Percentiles rank a stretch among this genome's conserved stretches.
phyloP scores from a whole-genome alignment of 2,888 invertebrate species.

The Amphipoea oculea region DNA sequence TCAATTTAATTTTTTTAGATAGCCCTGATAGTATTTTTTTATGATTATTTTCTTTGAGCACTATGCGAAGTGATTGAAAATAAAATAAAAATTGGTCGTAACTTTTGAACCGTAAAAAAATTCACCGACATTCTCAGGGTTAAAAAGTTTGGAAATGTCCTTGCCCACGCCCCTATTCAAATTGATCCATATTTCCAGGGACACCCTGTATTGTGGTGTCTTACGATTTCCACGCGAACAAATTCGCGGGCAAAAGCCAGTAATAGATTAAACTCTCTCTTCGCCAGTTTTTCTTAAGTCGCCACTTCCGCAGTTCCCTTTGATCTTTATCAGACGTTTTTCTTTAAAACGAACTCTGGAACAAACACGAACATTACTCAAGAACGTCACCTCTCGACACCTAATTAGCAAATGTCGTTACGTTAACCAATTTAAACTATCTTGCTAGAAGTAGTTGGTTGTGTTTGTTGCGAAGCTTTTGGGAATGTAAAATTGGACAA shows the following conservation, averaged over 20 bases:
- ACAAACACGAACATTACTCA: slow-evolving; percentile 56
- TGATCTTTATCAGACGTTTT: slow-evolving; percentile 30
- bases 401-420: slow-evolving; percentile 55
- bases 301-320: slow-evolving; percentile 21
- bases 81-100: too few species aligned
- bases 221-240: too few species aligned
- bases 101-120: too few species aligned
- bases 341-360: slow-evolving; percentile 35
- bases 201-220: too few species aligned
- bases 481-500: neutral
- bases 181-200: too few species aligned
- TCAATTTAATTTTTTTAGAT: too few species aligned
- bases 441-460: neutral
- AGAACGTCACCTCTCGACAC: slow-evolving; percentile 38
- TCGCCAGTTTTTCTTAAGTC: neutral
- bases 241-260: neutral
- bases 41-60: too few species aligned
- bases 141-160: too few species aligned
- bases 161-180: too few species aligned
- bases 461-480: slow-evolving; percentile 19
- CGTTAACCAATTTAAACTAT: slow-evolving; percentile 28
- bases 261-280: slow-evolving; percentile 17
- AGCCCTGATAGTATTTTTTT: too few species aligned
- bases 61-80: too few species aligned
- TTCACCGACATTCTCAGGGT: too few species aligned